phyloP scores from a whole-genome alignment of 2,797 vertebrate species.

The Lemur catta region DNA sequence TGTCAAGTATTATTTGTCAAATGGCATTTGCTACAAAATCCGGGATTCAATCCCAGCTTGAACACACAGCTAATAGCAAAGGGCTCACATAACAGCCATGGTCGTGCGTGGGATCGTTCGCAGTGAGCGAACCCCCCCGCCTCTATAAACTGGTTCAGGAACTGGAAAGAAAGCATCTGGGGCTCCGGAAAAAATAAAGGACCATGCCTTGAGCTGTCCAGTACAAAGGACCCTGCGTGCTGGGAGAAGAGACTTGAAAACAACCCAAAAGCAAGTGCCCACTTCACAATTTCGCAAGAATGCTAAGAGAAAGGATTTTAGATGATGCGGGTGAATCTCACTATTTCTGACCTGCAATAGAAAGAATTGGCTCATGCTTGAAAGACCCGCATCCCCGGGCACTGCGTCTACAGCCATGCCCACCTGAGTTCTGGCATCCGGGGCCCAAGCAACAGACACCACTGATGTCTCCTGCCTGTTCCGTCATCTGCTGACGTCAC shows the following conservation, averaged over 20 bases:
- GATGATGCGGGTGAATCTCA: fast-evolving
- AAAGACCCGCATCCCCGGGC: neutral
- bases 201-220: slow-evolving; percentile 58
- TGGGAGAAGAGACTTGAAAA: neutral
- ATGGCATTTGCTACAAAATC: slow-evolving; percentile 76
- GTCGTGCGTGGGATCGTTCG: slow-evolving; percentile 50
- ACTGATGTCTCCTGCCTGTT: neutral
- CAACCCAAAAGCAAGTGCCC: neutral
- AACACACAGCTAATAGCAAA: slow-evolving; percentile 71
- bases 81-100: slow-evolving; percentile 63
- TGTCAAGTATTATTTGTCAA: slow-evolving; percentile 81
- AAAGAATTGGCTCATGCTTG: neutral
- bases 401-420: neutral
- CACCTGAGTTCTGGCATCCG: slow-evolving; percentile 18
- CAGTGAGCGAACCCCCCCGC: slow-evolving; percentile 54
- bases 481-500: slow-evolving; percentile 53
- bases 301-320: fast-evolving
- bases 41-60: slow-evolving; percentile 74
- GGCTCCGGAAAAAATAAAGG: slow-evolving; percentile 71
- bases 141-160: slow-evolving; percentile 70
- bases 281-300: neutral
- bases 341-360: neutral
- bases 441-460: neutral
- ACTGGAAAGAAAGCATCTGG: slow-evolving; percentile 60
- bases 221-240: slow-evolving; percentile 54